Percentiles rank a stretch among this genome's conserved stretches.
These are phyloP conservation scores for Spondyliosoma cantharus DNA, from an alignment of 2,797 vertebrate genomes.

Conservation along the genomic window DNA sequence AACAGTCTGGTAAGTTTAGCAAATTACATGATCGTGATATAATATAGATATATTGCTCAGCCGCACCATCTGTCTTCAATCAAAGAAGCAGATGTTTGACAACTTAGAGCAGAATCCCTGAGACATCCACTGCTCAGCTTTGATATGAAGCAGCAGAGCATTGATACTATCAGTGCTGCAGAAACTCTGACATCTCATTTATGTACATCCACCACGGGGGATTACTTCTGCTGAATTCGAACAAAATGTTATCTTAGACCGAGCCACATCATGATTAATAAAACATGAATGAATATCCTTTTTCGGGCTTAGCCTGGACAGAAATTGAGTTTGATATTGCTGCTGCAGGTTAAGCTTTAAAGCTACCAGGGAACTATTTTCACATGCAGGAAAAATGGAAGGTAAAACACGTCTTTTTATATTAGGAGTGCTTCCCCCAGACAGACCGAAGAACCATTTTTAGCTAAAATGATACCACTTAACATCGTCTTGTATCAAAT, in stretches of 20 bases:
- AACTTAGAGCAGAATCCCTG: neutral
- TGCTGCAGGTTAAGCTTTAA: conserved; percentile 30
- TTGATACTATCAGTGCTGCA: conserved; percentile 2
- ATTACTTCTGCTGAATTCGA: conserved; percentile 19
- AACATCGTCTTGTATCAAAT: neutral
- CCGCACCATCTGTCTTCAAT: neutral
- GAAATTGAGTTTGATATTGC: conserved; percentile 16
- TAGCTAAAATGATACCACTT: neutral
- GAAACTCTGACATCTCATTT: conserved; percentile 30
- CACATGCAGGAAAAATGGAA: neutral
- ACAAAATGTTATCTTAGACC: conserved; percentile 39
- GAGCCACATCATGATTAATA: conserved; percentile 23
- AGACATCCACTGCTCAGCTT: neutral
- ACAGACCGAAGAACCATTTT: neutral
- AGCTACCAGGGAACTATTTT: conserved; percentile 12
- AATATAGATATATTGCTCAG: no score
- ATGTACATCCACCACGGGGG: neutral
- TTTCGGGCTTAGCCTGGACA: neutral
- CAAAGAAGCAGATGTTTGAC: conserved; percentile 1
- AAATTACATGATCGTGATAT: no score
- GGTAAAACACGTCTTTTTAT: neutral
- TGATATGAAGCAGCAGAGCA: conserved; percentile 11
- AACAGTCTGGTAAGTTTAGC: no score
- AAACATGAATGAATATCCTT: conserved; percentile 39
- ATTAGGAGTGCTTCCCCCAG: neutral